Percentiles rank a stretch among this genome's conserved stretches.
Evolutionary conservation across 2,113 vertebrate genomes (phyloP).

Genomic region (Paedocypris sp.): DNA sequence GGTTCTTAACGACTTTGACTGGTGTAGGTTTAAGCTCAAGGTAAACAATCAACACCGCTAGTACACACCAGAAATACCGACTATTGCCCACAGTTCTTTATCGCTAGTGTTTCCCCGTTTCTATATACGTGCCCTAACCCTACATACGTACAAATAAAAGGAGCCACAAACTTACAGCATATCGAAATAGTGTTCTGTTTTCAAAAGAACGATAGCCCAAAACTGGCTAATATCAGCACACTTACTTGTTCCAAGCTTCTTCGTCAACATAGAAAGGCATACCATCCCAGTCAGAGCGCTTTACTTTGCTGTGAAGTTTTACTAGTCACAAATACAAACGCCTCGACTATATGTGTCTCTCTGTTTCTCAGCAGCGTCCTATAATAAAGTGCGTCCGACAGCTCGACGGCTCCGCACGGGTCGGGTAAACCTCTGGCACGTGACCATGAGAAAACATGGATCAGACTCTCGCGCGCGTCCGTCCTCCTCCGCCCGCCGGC

Average conservation of each 20-base stretch:
- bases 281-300: neutral
- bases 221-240: neutral
- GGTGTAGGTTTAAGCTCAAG: too few relatives aligned
- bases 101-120: too few relatives aligned
- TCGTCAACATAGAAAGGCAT: neutral
- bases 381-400: neutral
- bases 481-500: neutral
- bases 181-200: neutral
- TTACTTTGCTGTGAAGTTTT: neutral
- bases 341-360: neutral
- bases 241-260: slow-evolving; percentile 4
- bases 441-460: slow-evolving; percentile 23
- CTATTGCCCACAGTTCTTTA: too few relatives aligned
- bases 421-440: slow-evolving; percentile 3
- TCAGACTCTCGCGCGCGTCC: neutral
- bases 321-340: neutral
- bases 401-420: neutral
- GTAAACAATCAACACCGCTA: too few relatives aligned
- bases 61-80: too few relatives aligned
- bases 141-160: too few relatives aligned
- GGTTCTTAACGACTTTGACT: too few relatives aligned
- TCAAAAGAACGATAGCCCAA: neutral
- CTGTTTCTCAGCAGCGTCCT: slow-evolving; percentile 7
- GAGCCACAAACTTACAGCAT: too few relatives aligned
- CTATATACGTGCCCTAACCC: too few relatives aligned